phyloP scores from a whole-genome alignment of 1,140 invertebrate genomes.

The Nymphalis io region DNA sequence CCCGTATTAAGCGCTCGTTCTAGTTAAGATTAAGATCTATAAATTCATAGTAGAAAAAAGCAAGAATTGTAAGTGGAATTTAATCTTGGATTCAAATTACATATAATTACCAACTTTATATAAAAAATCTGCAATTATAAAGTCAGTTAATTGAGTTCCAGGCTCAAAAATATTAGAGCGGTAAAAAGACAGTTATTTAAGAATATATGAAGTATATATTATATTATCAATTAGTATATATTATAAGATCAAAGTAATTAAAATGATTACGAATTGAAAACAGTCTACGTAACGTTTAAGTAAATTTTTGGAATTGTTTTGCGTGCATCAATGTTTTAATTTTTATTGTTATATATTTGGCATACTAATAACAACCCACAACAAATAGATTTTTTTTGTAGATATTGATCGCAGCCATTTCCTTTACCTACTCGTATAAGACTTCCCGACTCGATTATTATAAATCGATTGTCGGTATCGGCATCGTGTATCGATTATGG shows the following conservation, averaged over 20 bases:
- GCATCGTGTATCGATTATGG: slow-evolving; percentile 58
- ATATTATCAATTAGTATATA: too few species aligned
- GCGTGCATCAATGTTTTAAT: background rate
- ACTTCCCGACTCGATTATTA: slow-evolving; percentile 48
- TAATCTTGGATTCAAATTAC: background rate
- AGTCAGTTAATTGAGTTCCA: too few species aligned
- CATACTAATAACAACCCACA: slow-evolving; percentile 13
- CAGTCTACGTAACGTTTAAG: background rate
- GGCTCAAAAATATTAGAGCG: too few species aligned
- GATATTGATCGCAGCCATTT: slow-evolving; percentile 17
- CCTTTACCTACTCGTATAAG: slow-evolving; percentile 24
- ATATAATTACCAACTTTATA: too few species aligned
- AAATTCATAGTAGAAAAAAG: background rate
- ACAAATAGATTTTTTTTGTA: slow-evolving; percentile 10
- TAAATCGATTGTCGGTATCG: slow-evolving; percentile 53
- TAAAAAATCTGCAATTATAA: too few species aligned
- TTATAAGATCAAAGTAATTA: too few species aligned
- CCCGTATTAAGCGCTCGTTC: background rate
- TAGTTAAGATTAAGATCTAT: background rate
- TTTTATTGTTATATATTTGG: slow-evolving; percentile 10
- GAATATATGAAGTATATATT: too few species aligned
- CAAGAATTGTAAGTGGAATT: background rate
- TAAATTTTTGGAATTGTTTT: background rate
- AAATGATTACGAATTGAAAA: background rate
- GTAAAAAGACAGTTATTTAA: too few species aligned